A percentile compares a stretch with the other conserved stretches of the same genome.
Conservation (phyloP, 2,113 vertebrate species). For the Cavia aperea region DNA sequence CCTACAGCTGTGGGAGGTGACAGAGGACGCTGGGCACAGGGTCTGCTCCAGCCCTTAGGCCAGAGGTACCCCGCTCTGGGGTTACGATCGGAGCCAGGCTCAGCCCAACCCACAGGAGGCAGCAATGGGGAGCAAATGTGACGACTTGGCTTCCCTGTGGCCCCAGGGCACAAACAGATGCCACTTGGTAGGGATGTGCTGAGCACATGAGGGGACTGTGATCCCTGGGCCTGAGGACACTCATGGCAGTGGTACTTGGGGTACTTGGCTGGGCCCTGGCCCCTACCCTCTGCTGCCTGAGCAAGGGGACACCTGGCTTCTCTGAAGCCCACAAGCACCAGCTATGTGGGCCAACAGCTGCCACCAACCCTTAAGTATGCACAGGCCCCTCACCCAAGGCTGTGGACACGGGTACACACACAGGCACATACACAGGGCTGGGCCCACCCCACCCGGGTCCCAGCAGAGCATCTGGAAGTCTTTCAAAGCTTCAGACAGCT, state of each 20-base stretch:
- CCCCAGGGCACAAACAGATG: fast-evolving
- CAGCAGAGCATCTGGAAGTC: fast-evolving
- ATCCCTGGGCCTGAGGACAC: neutral
- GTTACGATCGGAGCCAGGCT: neutral
- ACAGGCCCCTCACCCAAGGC: fast-evolving
- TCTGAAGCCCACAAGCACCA: neutral
- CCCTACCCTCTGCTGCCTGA: neutral
- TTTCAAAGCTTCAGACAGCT: neutral
- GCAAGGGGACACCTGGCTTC: neutral
- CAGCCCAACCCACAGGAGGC: neutral
- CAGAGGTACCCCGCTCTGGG: too few species aligned
- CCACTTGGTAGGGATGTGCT: neutral
- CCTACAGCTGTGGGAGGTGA: fast-evolving
- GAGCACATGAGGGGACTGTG: neutral
- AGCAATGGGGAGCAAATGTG: neutral
- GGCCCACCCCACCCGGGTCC: neutral
- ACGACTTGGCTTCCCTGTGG: too few species aligned
- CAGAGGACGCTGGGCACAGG: neutral
- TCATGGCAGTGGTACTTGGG: neutral
- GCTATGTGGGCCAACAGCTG: neutral
- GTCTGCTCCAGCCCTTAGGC: neutral
- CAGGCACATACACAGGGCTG: neutral
- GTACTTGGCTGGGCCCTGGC: neutral
- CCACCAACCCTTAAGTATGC: neutral
- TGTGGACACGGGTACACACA: neutral